phyloP scores from a whole-genome alignment of 2,113 vertebrate species.

The Turdus rufiventris region DNA sequence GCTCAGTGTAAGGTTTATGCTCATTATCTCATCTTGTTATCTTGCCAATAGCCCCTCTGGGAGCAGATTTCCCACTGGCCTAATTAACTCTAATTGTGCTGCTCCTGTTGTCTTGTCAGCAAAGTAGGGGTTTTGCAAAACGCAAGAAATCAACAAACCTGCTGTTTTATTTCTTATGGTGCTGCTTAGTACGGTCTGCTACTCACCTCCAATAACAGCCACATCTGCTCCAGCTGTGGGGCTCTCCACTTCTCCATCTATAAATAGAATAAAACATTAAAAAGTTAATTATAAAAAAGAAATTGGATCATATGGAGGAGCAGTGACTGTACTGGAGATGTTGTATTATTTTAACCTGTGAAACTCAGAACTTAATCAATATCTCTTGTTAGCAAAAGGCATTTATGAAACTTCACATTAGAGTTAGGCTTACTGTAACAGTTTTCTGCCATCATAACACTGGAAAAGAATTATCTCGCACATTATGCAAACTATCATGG shows the following conservation, averaged over 20 bases:
- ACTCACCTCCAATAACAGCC: slow-evolving; percentile 68
- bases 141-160: background rate
- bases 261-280: slow-evolving; percentile 38
- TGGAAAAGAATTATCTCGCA: slow-evolving; percentile 32
- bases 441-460: slow-evolving; percentile 1
- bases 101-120: slow-evolving; percentile 18
- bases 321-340: background rate
- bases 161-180: background rate
- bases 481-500: slow-evolving; percentile 20
- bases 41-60: slow-evolving; percentile 11
- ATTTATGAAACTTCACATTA: background rate
- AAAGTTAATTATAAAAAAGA: slow-evolving; percentile 15
- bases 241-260: slow-evolving; percentile 42
- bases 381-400: background rate
- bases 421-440: background rate
- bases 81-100: slow-evolving; percentile 47
- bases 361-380: background rate
- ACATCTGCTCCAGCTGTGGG: slow-evolving; percentile 55
- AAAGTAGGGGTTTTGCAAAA: background rate
- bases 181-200: background rate
- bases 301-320: background rate
- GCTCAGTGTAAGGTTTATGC: background rate
- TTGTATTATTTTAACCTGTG: background rate
- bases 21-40: slow-evolving; percentile 20
- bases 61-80: slow-evolving; percentile 35